A percentile compares a stretch with the other conserved stretches of the same genome.
These are phyloP conservation scores for Zeugodacus cucurbitae DNA, from an alignment of 1,140 invertebrate genomes.

Conservation along the genomic window DNA sequence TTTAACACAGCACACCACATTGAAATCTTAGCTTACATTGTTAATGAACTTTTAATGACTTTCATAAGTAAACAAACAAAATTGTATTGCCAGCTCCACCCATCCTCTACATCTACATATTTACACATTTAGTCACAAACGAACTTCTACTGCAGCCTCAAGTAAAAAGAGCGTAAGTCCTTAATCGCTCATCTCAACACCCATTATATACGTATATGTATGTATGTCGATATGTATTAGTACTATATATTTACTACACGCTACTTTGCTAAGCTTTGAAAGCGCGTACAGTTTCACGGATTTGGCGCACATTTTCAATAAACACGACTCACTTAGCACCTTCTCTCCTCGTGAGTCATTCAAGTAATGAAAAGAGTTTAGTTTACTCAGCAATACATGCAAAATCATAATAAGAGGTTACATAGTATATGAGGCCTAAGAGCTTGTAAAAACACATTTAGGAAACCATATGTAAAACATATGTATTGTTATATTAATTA, in stretches of 20 bases:
- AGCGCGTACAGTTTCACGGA: neutral
- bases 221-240: neutral
- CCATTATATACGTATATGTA: neutral
- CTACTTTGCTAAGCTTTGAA: neutral
- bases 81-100: too few relatives aligned
- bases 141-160: neutral
- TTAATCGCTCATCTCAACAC: neutral
- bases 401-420: too few relatives aligned
- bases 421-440: too few relatives aligned
- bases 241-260: neutral
- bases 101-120: neutral
- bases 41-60: conserved; percentile 65
- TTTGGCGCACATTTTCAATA: neutral
- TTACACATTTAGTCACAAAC: neutral
- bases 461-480: too few relatives aligned
- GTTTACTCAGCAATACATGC: too few relatives aligned
- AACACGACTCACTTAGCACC: neutral
- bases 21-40: conserved; percentile 61
- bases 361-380: too few relatives aligned
- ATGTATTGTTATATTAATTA: too few relatives aligned
- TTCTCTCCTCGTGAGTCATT: too few relatives aligned
- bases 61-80: conserved; percentile 45
- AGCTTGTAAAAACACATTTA: too few relatives aligned
- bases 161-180: neutral
- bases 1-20: neutral